These are phyloP conservation scores for Nineta flava DNA, from an alignment of 2,888 invertebrate genomes.

Conservation along the genomic window DNA sequence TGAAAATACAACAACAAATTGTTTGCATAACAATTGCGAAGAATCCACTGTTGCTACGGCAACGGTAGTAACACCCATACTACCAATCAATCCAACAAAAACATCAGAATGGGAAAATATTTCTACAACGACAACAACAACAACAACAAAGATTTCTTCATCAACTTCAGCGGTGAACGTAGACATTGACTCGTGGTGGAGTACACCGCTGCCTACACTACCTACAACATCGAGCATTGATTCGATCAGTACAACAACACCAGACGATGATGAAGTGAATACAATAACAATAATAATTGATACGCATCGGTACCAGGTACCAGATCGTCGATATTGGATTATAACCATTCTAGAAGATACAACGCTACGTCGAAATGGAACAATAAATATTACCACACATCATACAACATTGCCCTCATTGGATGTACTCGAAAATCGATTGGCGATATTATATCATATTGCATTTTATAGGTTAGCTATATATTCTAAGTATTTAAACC, in stretches of 20 bases:
- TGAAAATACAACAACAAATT: slow-evolving; percentile 27
- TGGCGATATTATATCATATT: slow-evolving; percentile 62
- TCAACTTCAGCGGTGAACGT: too few relatives aligned
- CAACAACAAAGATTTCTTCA: too few relatives aligned
- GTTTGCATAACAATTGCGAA: slow-evolving; percentile 21
- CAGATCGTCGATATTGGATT: slow-evolving; percentile 64
- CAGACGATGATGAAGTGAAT: neutral
- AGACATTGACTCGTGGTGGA: too few relatives aligned
- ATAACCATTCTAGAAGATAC: slow-evolving; percentile 54
- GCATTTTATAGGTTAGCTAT: slow-evolving; percentile 60
- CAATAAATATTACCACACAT: too few relatives aligned
- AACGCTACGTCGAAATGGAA: slow-evolving; percentile 19
- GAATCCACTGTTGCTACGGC: too few relatives aligned
- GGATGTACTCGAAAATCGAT: slow-evolving; percentile 48
- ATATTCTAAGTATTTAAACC: too few relatives aligned
- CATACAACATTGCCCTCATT: slow-evolving; percentile 15
- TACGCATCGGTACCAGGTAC: slow-evolving; percentile 17
- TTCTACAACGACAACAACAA: too few relatives aligned
- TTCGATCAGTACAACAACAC: too few relatives aligned
- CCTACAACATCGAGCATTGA: slow-evolving; percentile 19
- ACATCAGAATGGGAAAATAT: too few relatives aligned
- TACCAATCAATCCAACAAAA: too few relatives aligned
- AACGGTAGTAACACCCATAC: too few relatives aligned
- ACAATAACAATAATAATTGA: slow-evolving; percentile 4
- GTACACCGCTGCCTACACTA: slow-evolving; percentile 25